Percentiles rank a stretch among this genome's conserved stretches.
These are phyloP conservation scores for Philhelius pedissequus DNA, from an alignment of 2,888 invertebrate species.

Conservation along the genomic window DNA sequence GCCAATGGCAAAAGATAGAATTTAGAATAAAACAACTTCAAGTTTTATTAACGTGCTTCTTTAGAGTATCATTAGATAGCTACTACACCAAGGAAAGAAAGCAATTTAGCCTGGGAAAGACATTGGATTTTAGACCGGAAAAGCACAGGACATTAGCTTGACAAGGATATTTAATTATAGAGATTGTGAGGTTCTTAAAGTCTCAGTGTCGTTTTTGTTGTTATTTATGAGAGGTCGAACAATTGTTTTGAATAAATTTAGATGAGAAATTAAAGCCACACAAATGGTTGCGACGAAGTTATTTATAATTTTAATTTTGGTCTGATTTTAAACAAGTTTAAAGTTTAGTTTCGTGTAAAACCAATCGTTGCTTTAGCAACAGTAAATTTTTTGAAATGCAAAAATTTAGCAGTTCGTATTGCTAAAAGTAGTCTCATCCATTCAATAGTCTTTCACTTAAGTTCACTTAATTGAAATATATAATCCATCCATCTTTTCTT, in stretches of 20 bases:
- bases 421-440: too few relatives aligned
- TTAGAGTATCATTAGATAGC: conserved; percentile 17
- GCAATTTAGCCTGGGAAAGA: conserved; percentile 11
- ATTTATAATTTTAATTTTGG: too few relatives aligned
- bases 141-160: conserved; percentile 1
- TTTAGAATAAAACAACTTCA: conserved; percentile 26
- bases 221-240: background rate
- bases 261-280: background rate
- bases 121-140: background rate
- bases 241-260: background rate
- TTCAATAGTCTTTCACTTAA: too few relatives aligned
- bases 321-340: too few relatives aligned
- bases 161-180: conserved; percentile 35
- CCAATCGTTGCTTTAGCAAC: too few relatives aligned
- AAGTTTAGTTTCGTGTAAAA: too few relatives aligned
- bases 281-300: too few relatives aligned
- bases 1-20: conserved; percentile 23
- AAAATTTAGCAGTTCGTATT: too few relatives aligned
- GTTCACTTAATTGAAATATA: too few relatives aligned
- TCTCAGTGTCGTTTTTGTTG: background rate
- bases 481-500: too few relatives aligned
- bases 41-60: conserved; percentile 9
- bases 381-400: too few relatives aligned
- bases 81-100: background rate
- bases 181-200: background rate